phyloP scores from a whole-genome alignment of 2,888 invertebrate species.

The Tridacna gigas region DNA sequence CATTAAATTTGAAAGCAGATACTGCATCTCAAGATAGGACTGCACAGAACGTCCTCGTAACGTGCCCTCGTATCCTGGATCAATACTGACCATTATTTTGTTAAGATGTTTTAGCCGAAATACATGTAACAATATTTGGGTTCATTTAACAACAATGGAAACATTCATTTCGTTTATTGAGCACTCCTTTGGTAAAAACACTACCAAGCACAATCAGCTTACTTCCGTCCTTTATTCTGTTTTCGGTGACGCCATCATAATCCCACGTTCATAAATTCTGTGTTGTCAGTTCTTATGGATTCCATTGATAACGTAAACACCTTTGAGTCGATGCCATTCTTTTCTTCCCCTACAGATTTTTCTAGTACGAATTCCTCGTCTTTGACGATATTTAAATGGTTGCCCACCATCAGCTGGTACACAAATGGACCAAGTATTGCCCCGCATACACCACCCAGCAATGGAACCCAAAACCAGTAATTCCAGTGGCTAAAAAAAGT shows the following conservation, averaged over 20 bases:
- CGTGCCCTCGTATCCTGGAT: no score
- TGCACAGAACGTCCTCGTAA: no score
- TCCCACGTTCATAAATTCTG: not conserved
- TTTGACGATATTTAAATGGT: constrained; percentile 34
- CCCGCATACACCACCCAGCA: constrained; percentile 41
- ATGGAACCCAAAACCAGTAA: constrained; percentile 61
- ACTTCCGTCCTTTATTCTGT: no score
- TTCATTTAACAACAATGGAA: no score
- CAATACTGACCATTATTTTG: no score
- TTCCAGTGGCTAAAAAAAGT: not conserved
- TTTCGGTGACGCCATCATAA: not conserved
- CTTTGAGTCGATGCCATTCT: constrained; percentile 5
- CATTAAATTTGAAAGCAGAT: no score
- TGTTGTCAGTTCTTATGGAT: constrained; percentile 6
- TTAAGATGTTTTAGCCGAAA: no score
- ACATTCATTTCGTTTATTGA: no score
- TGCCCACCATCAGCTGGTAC: constrained; percentile 59
- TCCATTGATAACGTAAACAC: constrained; percentile 4
- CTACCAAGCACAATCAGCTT: no score
- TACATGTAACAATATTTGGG: no score
- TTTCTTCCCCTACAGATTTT: not conserved
- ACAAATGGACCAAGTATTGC: constrained; percentile 42
- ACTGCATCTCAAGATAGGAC: no score
- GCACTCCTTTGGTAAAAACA: no score
- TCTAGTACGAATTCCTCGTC: not conserved